These are phyloP conservation scores for Mormoops blainvillei DNA, from an alignment of 2,113 vertebrate genomes.

Conservation along the genomic window DNA sequence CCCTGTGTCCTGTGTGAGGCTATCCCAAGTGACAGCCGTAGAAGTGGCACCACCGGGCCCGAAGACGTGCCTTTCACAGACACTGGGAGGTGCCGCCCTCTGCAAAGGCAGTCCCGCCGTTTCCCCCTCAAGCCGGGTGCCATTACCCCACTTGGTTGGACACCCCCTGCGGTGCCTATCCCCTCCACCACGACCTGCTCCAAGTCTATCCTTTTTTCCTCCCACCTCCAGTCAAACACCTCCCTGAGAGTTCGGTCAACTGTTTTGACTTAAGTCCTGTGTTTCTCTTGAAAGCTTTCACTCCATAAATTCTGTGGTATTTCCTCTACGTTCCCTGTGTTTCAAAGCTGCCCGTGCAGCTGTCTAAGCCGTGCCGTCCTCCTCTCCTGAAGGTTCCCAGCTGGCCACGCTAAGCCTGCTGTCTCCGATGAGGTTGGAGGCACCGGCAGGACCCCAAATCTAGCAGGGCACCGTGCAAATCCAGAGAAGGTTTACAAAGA, in stretches of 20 bases:
- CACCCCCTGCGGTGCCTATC: background rate
- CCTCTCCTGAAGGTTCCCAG: constrained; percentile 20
- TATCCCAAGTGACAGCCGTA: background rate
- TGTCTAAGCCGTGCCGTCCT: background rate
- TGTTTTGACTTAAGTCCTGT: constrained; percentile 51
- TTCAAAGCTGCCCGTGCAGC: constrained; percentile 34
- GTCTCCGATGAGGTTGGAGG: background rate
- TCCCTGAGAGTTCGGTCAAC: constrained; percentile 37
- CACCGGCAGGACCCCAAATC: background rate
- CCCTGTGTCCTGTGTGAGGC: background rate
- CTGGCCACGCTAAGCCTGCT: background rate
- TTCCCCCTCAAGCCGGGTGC: background rate
- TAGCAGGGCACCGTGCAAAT: rapidly evolving
- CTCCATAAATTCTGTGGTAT: constrained; percentile 62
- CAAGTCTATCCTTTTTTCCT: background rate
- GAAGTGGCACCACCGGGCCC: background rate
- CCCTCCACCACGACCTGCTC: background rate
- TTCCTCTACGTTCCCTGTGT: constrained; percentile 56
- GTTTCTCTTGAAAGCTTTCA: constrained; percentile 61
- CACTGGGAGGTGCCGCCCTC: background rate
- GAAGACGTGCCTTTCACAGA: background rate
- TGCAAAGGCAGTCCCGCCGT: rapidly evolving
- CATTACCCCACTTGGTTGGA: rapidly evolving
- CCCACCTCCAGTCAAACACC: background rate
- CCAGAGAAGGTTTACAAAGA: rapidly evolving